A percentile compares a stretch with the other conserved stretches of the same genome.
phyloP scores from a whole-genome alignment of 2,797 vertebrate genomes.

The Pterois miles region DNA sequence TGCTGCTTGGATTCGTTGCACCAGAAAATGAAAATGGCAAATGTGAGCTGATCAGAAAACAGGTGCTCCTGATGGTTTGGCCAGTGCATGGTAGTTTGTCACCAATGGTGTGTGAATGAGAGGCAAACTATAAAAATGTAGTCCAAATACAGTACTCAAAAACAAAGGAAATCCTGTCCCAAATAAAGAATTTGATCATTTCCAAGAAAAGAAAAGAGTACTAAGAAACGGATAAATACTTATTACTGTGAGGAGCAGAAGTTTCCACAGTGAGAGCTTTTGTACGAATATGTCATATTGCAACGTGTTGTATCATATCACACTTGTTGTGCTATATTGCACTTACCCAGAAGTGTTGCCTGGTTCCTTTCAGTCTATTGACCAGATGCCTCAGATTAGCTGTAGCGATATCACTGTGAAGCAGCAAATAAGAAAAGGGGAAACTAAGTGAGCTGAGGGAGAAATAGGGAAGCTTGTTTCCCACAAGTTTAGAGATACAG shows the following conservation, averaged over 20 bases:
- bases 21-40: neutral
- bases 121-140: neutral
- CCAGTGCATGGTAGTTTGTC: neutral
- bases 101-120: neutral
- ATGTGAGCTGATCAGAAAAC: neutral
- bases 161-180: neutral
- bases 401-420: constrained; percentile 53
- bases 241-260: neutral
- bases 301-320: neutral
- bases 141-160: neutral
- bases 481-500: constrained; percentile 39
- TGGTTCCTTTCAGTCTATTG: constrained; percentile 6
- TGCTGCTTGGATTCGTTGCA: neutral
- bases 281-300: neutral
- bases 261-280: neutral
- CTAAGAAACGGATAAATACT: neutral
- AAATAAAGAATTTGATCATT: neutral
- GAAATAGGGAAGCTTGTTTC: constrained; percentile 49
- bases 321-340: neutral
- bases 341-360: constrained; percentile 21
- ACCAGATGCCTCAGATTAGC: constrained; percentile 25
- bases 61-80: neutral
- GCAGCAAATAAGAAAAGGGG: constrained; percentile 58
- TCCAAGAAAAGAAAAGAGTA: neutral
- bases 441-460: constrained; percentile 40